Evolutionary conservation across 2,888 invertebrate genomes (phyloP).

Genomic region (Platerodrilus igneus): DNA sequence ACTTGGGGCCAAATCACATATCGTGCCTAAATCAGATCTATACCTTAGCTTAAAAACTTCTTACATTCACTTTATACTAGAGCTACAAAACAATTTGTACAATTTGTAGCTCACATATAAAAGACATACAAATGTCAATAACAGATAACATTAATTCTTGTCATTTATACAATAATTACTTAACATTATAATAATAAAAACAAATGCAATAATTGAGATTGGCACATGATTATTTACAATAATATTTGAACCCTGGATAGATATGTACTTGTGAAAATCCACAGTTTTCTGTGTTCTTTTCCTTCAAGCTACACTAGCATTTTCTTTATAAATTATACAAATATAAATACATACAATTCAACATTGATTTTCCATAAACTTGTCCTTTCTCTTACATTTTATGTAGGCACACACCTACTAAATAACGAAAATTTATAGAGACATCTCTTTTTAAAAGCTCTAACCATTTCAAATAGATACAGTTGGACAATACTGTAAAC

Average conservation of each 20-base stretch:
- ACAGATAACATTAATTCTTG: conserved; percentile 24
- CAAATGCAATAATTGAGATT: conserved; percentile 44
- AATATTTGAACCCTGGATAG: conserved; percentile 51
- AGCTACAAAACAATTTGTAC: conserved; percentile 7
- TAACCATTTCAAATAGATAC: conserved; percentile 4
- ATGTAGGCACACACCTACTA: conserved; percentile 23
- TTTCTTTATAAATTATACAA: conserved; percentile 29
- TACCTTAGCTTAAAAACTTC: conserved; percentile 17
- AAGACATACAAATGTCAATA: conserved; percentile 14
- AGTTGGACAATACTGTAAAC: too few species aligned
- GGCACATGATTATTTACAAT: conserved; percentile 49
- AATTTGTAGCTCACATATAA: conserved; percentile 13
- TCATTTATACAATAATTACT: conserved; percentile 24
- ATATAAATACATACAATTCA: conserved; percentile 41
- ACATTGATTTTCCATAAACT: conserved; percentile 32
- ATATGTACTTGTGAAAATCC: conserved; percentile 47
- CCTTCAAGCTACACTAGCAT: conserved; percentile 33
- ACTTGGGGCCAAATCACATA: conserved; percentile 25
- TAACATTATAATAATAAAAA: conserved; percentile 33
- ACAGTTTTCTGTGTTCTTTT: conserved; percentile 41
- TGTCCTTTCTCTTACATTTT: conserved; percentile 22
- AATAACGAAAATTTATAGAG: conserved; percentile 3
- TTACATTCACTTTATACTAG: conserved; percentile 14
- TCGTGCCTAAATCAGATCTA: conserved; percentile 26
- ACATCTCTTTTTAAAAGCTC: conserved; percentile 8